Percentiles rank a stretch among this genome's conserved stretches.
These are phyloP conservation scores for Aproaerema taeniolella DNA, from an alignment of 2,888 invertebrate genomes.

Conservation along the genomic window DNA sequence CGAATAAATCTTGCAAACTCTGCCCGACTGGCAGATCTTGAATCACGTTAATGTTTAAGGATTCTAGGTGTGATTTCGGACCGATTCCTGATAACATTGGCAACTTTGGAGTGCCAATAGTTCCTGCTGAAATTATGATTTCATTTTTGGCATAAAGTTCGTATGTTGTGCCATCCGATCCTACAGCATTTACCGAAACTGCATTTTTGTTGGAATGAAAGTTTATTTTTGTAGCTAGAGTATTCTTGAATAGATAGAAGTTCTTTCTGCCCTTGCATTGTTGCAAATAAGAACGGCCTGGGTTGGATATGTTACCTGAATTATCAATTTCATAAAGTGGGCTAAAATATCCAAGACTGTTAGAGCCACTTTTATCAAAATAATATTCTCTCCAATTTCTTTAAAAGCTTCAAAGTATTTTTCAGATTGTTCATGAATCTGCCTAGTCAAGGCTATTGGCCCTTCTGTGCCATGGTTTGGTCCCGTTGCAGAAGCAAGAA, in stretches of 20 bases:
- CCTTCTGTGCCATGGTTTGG: neutral
- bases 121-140: constrained; percentile 55
- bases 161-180: neutral
- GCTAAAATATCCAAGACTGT: neutral
- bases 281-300: neutral
- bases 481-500: neutral
- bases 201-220: neutral
- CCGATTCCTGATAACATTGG: constrained; percentile 61
- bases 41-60: neutral
- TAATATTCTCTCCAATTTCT: neutral
- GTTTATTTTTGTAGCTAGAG: neutral
- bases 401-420: neutral
- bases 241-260: neutral
- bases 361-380: neutral
- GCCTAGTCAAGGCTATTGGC: neutral
- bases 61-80: constrained; percentile 23
- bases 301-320: neutral
- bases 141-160: constrained; percentile 33
- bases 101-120: constrained; percentile 53
- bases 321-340: neutral
- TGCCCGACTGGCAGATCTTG: neutral
- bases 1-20: neutral
- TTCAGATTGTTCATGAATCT: neutral
- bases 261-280: neutral
- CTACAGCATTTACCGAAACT: neutral